These are phyloP conservation scores for Papilio protenor DNA, from an alignment of 2,888 invertebrate genomes.

Conservation along the genomic window DNA sequence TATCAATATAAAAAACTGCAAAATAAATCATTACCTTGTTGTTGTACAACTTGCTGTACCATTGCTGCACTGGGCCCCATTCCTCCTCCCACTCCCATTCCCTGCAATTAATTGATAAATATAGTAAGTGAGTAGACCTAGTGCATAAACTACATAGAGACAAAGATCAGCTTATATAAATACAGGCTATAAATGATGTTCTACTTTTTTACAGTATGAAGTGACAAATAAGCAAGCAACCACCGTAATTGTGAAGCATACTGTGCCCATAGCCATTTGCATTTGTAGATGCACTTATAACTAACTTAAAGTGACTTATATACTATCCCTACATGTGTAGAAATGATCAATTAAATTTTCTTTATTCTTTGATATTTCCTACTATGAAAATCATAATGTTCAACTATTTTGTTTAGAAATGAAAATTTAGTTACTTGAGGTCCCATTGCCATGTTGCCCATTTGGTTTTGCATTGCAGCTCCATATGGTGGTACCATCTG, in stretches of 20 bases:
- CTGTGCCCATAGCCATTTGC: too few relatives aligned
- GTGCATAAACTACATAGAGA: neutral
- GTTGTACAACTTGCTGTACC: constrained; percentile 72
- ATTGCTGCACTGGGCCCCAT: constrained; percentile 67
- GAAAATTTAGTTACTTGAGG: constrained; percentile 65
- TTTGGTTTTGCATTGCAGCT: constrained; percentile 81
- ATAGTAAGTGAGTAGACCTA: too few relatives aligned
- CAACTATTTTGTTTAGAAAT: too few relatives aligned
- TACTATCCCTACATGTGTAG: too few relatives aligned
- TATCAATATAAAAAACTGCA: too few relatives aligned
- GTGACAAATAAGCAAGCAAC: too few relatives aligned
- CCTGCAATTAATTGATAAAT: constrained; percentile 55
- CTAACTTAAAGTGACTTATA: too few relatives aligned
- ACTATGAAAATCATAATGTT: neutral
- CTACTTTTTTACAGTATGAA: too few relatives aligned
- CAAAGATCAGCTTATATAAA: too few relatives aligned
- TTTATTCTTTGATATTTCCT: neutral
- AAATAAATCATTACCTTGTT: too few relatives aligned
- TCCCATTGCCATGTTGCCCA: constrained; percentile 81
- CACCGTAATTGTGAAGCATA: too few relatives aligned
- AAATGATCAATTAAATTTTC: neutral
- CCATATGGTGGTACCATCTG: constrained; percentile 82
- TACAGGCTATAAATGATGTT: neutral
- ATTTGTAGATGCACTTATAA: too few relatives aligned
- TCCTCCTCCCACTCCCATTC: constrained; percentile 77